Evolutionary conservation across 1,140 invertebrate species (phyloP), one percentile per base, ranked within the genome.

Genomic region (Drosophila ananassae): DNA sequence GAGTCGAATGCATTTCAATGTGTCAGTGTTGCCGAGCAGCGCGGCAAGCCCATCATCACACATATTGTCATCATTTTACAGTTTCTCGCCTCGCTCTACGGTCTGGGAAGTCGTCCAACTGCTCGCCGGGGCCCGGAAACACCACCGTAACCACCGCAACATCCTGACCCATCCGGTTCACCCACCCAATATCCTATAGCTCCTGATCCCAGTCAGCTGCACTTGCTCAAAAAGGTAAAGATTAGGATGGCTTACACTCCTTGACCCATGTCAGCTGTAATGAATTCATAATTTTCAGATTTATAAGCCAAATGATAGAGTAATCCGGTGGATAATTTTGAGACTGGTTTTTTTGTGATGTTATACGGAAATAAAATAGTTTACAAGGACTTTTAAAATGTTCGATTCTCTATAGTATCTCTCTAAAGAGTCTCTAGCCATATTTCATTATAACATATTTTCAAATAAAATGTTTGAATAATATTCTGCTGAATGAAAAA

Each of bases 1-100:
- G 56, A 90, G 68, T 84, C 87, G 89, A 90, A 79, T 84, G 83
- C 89, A 73, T 89, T 82, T 90, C 53, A 90, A 90, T 90, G 83
- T 69, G 74, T 47, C 44, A 47, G 24, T 47, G 44, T 90, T 82
- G 81, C 73, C 79, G 64, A 66, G 84, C 84, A 73, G 68, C 68
- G 28, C 34, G 51, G 39, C 71, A 59, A 78, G 63, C 69, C 77
- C 46, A 55, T 39, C 50, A 44, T 44, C 41, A 21, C 41, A 51
- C 57, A 63, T 58, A 73, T 67, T 64, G 67, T 50, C 73, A 73
- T 60, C 56, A 44, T 69, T 66, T 82, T 71, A 53, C 58, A 60
- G 63, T 39, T 62, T 75, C 59, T 82, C 73, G 75, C 47, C 47
- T 60, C 63, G 41, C 6, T 28, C 25, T 6, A 28, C 41, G 51